A percentile compares a stretch with the other conserved stretches of the same genome.
phyloP scores from a whole-genome alignment of 2,113 vertebrate species.

The Limanda limanda region DNA sequence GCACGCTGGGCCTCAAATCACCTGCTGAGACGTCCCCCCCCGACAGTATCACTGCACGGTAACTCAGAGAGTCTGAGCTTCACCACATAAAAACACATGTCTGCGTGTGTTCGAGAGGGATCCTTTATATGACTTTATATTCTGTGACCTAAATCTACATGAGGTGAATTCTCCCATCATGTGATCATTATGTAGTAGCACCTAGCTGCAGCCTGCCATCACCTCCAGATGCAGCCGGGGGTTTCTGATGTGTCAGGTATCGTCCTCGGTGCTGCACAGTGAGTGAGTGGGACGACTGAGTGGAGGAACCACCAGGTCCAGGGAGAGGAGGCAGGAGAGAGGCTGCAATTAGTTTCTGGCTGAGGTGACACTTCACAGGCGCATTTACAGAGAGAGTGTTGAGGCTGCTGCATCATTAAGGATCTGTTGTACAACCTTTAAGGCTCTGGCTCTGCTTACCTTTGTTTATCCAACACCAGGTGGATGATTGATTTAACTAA shows the following conservation, averaged over 20 bases:
- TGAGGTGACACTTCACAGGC: conserved; percentile 27
- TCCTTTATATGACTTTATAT: background rate
- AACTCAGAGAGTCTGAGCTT: conserved; percentile 21
- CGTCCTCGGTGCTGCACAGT: background rate
- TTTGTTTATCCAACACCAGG: background rate
- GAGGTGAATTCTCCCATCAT: background rate
- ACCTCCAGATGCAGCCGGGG: background rate
- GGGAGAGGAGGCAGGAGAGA: conserved; percentile 13
- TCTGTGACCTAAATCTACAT: no score
- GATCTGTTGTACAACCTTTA: background rate
- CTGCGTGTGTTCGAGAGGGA: background rate
- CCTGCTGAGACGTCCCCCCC: conserved; percentile 23
- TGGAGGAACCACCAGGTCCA: conserved; percentile 17
- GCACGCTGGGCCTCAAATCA: conserved; percentile 18
- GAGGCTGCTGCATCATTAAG: conserved; percentile 18
- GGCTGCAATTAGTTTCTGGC: conserved; percentile 43
- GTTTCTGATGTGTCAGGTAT: conserved; percentile 8
- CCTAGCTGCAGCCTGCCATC: background rate
- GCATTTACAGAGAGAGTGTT: conserved; percentile 7
- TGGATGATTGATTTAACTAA: no score
- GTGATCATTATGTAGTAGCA: background rate
- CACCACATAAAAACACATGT: conserved; percentile 10
- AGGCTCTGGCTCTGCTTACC: background rate
- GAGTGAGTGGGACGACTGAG: background rate
- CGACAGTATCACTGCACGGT: conserved; percentile 3